These are phyloP conservation scores for Rhombomys opimus DNA, from an alignment of 2,113 vertebrate species.

Conservation along the genomic window DNA sequence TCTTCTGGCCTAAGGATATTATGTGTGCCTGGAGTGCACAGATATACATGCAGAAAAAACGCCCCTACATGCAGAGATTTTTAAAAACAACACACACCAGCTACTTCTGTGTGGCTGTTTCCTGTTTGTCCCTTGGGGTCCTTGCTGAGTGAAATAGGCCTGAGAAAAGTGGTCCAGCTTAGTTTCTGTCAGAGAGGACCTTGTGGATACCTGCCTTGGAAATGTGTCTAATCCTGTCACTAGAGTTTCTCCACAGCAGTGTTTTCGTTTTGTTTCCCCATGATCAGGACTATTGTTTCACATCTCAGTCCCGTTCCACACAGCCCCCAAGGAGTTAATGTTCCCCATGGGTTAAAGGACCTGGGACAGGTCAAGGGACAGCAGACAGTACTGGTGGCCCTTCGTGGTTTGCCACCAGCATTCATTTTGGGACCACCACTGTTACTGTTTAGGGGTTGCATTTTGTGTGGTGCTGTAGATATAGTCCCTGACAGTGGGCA, in stretches of 20 bases:
- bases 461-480: neutral
- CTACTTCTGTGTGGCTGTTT: neutral
- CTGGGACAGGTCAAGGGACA: neutral
- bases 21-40: neutral
- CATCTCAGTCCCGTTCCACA: neutral
- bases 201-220: neutral
- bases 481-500: neutral
- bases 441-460: neutral
- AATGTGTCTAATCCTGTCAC: neutral
- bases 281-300: neutral
- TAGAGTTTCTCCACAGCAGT: neutral
- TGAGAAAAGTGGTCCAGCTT: neutral
- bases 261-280: fast-evolving
- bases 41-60: neutral
- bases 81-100: neutral
- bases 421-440: neutral
- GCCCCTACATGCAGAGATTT: neutral
- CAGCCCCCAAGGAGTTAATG: neutral
- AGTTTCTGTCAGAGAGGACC: neutral
- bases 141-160: neutral
- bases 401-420: neutral
- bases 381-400: neutral
- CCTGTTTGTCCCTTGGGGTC: neutral
- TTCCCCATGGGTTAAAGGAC: neutral
- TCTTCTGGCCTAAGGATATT: neutral